Base-by-base conservation (phyloP, 2,113 vertebrate species). In the human (Homo sapiens) region DNA sequence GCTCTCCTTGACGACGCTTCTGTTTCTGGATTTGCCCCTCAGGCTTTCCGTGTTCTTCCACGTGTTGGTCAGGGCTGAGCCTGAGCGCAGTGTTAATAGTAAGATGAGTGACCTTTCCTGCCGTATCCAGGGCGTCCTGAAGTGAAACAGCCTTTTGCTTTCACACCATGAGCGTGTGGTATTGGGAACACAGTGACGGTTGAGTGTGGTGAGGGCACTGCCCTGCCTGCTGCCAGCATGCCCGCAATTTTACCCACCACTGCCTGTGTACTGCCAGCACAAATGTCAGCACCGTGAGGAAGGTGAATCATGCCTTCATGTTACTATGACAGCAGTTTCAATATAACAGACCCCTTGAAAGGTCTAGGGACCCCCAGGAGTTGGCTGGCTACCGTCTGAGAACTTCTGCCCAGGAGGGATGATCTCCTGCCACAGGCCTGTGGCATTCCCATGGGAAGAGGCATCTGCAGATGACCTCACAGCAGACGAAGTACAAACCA, bases 281-380 rank as follows among this genome's bases (percentile, higher is more conserved):
- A 38, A 11, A 20, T 9, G 50, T 17, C 40, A 12, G 0, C 73
- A 13, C 0, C 2, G 16, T 0, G 23, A 27, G 3, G 11, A 27
- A n/a, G 50, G 64, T 3, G 6, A 4, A 8, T 1, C 0, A 5
- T 4, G 20, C 4, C 55, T 8, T 2, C 4, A 1, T 4, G 1
- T 70, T 81, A 2, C 4, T 70, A 3, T 30, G 81, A 45, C 40
- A 1, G 2, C 14, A 7, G n/a, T 38, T 55, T 86, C 2, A 30
- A 3, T 13, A 13, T 81, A 55, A 50, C 9, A 3, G 32, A 32
- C 16, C 0, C 0, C 83, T 79, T 6, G 35, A 32, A 64, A 50
- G 72, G 45, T 10, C 43, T n/a, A 1, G n/a, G 50, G 57, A 50
- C 13, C 20, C 73, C 1, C 12, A 1, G 35, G 0, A 10, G 57